These are phyloP conservation scores for Xiphorhynchus erythropygius DNA, from an alignment of 2,797 vertebrate species.

Conservation along the genomic window DNA sequence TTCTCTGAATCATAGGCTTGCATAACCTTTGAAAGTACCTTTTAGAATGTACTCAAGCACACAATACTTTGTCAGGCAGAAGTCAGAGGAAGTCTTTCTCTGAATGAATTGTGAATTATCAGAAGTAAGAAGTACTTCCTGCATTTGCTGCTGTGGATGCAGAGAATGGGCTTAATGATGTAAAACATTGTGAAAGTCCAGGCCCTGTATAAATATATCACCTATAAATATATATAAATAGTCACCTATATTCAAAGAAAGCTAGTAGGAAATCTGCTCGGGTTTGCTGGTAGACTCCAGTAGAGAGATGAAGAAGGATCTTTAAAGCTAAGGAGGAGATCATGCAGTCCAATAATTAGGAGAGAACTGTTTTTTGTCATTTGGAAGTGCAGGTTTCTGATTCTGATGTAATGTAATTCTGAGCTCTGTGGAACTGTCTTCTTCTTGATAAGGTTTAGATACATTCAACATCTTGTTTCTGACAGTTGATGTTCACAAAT, in stretches of 20 bases:
- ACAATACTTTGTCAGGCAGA: background rate
- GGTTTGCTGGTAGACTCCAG: background rate
- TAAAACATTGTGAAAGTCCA: background rate
- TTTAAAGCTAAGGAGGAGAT: background rate
- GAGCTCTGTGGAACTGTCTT: background rate
- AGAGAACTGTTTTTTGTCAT: background rate
- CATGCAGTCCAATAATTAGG: background rate
- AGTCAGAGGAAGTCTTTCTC: background rate
- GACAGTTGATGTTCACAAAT: background rate
- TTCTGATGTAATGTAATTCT: background rate
- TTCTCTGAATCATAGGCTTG: background rate
- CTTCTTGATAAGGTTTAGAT: background rate
- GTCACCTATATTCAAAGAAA: background rate
- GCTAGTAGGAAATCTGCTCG: background rate
- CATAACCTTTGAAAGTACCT: background rate
- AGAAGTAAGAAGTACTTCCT: background rate
- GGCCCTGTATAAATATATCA: background rate
- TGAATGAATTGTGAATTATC: background rate
- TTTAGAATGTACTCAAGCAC: background rate
- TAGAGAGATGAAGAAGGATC: background rate
- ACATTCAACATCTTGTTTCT: background rate
- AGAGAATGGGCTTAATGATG: background rate
- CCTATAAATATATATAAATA: background rate
- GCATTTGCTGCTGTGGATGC: background rate
- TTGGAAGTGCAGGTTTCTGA: background rate